A percentile compares a stretch with the other conserved stretches of the same genome.
These are phyloP conservation scores for Scolopax mira DNA, from an alignment of 2,113 vertebrate species.

Conservation along the genomic window DNA sequence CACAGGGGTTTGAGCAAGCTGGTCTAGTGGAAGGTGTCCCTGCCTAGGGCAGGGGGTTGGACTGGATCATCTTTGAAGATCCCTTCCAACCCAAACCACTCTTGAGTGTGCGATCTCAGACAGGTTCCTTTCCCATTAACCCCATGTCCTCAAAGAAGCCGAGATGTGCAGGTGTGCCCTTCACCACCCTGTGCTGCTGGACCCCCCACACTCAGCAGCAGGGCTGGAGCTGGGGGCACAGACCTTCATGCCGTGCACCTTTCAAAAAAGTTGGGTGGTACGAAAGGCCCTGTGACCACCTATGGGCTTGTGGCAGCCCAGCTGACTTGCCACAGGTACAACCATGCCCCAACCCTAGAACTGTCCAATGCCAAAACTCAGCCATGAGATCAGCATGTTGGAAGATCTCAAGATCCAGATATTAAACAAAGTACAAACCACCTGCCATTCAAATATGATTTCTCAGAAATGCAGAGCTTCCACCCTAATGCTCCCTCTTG, in stretches of 20 bases:
- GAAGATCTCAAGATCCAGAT: not conserved
- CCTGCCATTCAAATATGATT: not conserved
- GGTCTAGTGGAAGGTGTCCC: fast-evolving
- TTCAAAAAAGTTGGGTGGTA: not conserved
- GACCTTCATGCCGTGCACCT: not conserved
- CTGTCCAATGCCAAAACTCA: not conserved
- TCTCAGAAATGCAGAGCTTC: not conserved
- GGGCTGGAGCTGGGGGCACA: not conserved
- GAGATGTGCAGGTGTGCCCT: fast-evolving
- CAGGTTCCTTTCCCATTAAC: not conserved
- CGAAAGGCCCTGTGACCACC: fast-evolving
- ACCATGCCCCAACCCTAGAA: fast-evolving
- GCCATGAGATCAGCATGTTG: not conserved
- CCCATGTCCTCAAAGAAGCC: not conserved
- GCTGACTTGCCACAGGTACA: not conserved
- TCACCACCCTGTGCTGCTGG: not conserved
- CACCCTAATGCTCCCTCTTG: not conserved
- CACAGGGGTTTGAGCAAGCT: fast-evolving
- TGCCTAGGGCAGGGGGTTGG: not conserved
- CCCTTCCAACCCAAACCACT: not conserved
- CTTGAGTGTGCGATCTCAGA: not conserved
- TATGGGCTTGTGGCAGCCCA: not conserved
- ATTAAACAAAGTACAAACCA: not conserved
- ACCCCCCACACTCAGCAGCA: not conserved
- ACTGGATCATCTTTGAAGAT: not conserved